A percentile compares a stretch with the other conserved stretches of the same genome.
phyloP scores from a whole-genome alignment of 2,113 vertebrate species.

The Mungos mungo region DNA sequence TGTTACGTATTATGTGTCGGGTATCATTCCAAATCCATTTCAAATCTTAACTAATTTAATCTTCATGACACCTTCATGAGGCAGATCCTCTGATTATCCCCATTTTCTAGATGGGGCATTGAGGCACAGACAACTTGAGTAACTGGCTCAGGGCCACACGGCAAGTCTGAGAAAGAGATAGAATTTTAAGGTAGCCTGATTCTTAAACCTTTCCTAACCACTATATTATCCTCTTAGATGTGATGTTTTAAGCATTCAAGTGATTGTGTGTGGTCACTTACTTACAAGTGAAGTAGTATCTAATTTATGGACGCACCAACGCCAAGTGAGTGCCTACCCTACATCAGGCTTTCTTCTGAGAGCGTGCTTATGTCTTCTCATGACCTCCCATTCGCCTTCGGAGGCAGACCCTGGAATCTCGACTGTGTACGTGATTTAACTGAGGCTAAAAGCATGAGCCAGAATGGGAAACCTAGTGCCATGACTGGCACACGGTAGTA shows the following conservation, averaged over 20 bases:
- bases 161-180: neutral
- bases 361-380: neutral
- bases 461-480: neutral
- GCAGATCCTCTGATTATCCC: neutral
- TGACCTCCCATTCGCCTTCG: neutral
- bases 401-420: neutral
- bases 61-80: neutral
- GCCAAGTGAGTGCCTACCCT: neutral
- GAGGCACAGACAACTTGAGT: neutral
- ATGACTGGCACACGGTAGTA: neutral
- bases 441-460: neutral
- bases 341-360: neutral
- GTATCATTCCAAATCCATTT: neutral
- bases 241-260: neutral
- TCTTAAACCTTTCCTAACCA: neutral
- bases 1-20: neutral
- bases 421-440: neutral
- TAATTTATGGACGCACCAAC: neutral
- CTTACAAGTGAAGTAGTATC: neutral
- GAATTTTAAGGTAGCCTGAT: neutral
- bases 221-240: neutral
- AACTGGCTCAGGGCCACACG: neutral
- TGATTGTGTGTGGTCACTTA: neutral
- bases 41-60: conserved; percentile 35
- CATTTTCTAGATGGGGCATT: neutral